phyloP scores from a whole-genome alignment of 2,797 vertebrate genomes.

The Peromyscus nudipes region DNA sequence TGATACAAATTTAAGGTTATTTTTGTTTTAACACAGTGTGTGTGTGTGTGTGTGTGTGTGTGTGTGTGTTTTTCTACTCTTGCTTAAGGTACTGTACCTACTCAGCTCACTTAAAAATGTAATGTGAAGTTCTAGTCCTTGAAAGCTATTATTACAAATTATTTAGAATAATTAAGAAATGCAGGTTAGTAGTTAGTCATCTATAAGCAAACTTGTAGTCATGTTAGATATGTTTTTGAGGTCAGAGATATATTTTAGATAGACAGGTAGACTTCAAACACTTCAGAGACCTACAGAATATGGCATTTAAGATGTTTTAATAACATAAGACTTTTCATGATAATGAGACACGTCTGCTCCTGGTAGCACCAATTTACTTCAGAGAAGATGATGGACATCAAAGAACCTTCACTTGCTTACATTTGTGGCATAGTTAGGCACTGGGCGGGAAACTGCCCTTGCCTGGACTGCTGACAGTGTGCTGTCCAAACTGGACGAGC shows the following conservation, averaged over 20 bases:
- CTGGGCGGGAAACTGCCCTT: too few species aligned
- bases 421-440: too few species aligned
- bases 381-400: too few species aligned
- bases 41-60: too few species aligned
- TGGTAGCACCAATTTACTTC: too few species aligned
- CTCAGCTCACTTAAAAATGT: background rate
- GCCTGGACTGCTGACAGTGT: too few species aligned
- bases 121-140: background rate
- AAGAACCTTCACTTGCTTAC: too few species aligned
- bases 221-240: background rate
- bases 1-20: background rate
- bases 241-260: background rate
- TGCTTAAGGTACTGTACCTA: background rate
- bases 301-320: background rate
- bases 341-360: too few species aligned
- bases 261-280: background rate
- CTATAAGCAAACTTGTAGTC: background rate
- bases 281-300: background rate
- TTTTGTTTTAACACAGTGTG: background rate
- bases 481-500: too few species aligned
- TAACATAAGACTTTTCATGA: background rate
- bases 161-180: background rate
- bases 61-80: background rate
- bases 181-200: background rate
- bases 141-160: background rate